Evolutionary conservation across 2,797 vertebrate genomes (phyloP).

Genomic region (Prionace glauca): DNA sequence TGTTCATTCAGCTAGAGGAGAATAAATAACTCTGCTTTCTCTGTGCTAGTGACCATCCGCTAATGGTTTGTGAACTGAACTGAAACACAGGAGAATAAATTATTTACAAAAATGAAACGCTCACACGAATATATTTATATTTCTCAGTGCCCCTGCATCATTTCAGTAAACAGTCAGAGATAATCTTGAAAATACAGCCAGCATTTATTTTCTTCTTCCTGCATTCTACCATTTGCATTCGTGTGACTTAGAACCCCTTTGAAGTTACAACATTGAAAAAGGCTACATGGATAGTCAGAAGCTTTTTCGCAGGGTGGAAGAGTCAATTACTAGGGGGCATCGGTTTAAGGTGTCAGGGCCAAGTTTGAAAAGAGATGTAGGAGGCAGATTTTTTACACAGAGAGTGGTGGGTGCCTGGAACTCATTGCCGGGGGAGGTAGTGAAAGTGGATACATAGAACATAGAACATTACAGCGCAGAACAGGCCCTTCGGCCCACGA

Average conservation of each 20-base stretch:
- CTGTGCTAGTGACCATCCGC: neutral
- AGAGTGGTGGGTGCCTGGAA: too few species aligned
- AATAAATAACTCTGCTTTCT: slow-evolving; percentile 28
- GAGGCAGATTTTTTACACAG: too few species aligned
- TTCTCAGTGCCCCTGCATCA: neutral
- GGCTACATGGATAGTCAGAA: too few species aligned
- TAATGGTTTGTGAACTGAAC: slow-evolving; percentile 33
- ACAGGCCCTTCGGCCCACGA: too few species aligned
- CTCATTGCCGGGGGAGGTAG: too few species aligned
- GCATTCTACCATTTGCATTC: neutral
- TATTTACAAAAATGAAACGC: slow-evolving; percentile 22
- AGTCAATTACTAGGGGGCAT: too few species aligned
- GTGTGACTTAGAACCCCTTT: neutral
- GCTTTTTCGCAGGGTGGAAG: too few species aligned
- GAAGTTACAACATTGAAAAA: too few species aligned
- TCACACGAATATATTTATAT: slow-evolving; percentile 9
- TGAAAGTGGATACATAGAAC: too few species aligned
- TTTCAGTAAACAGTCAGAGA: neutral
- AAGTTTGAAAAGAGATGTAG: too few species aligned
- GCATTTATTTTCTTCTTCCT: neutral
- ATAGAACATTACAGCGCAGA: too few species aligned
- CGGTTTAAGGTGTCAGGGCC: too few species aligned
- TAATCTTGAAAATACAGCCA: slow-evolving; percentile 11
- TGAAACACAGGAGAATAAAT: slow-evolving; percentile 15
- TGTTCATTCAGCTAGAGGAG: neutral